Evolutionary conservation across 2,797 vertebrate species (phyloP).

Genomic region (Luscinia luscinia): DNA sequence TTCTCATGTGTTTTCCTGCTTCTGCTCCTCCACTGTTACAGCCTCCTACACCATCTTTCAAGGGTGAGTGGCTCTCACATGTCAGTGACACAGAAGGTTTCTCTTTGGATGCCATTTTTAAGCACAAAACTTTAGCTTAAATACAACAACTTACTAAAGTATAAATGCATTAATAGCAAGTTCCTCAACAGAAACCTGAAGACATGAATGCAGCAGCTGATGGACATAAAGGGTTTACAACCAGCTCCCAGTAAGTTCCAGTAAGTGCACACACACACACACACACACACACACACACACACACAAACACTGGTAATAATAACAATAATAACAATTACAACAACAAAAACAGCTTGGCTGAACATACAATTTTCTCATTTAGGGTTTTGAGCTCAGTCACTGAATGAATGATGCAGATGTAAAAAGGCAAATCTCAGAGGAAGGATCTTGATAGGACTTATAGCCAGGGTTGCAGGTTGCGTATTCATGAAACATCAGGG

Average conservation of each 20-base stretch:
- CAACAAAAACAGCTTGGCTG: background rate
- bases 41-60: background rate
- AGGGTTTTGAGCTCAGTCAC: background rate
- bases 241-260: background rate
- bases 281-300: too few relatives aligned
- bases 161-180: rapidly evolving
- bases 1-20: background rate
- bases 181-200: background rate
- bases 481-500: background rate
- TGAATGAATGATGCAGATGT: background rate
- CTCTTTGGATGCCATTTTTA: background rate
- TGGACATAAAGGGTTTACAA: background rate
- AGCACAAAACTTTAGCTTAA: background rate
- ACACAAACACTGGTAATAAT: background rate
- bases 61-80: background rate
- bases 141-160: background rate
- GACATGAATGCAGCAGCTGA: background rate
- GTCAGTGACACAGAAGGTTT: background rate
- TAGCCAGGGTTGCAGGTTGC: background rate
- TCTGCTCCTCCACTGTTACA: background rate
- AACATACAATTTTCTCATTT: background rate
- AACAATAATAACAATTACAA: background rate
- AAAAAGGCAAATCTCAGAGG: background rate
- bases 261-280: background rate
- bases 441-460: background rate